Evolutionary conservation across 2,113 vertebrate genomes (phyloP).

Genomic region (Sorex araneus): DNA sequence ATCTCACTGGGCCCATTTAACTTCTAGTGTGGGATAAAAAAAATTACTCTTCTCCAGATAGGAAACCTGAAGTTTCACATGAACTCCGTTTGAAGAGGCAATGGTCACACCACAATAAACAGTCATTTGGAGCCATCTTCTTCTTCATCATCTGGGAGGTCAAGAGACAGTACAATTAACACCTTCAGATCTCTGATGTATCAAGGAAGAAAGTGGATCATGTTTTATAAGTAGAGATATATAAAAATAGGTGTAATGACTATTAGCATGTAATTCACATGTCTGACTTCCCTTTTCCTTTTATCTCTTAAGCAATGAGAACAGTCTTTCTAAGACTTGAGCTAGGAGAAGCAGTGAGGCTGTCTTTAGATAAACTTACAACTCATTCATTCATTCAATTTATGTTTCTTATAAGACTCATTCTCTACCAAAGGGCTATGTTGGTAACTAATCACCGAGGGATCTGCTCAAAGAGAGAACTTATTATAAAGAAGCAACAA

Average conservation of each 20-base stretch:
- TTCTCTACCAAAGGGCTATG: background rate
- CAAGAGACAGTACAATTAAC: background rate
- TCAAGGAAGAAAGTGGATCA: slow-evolving; percentile 29
- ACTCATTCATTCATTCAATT: background rate
- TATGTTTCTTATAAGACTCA: slow-evolving; percentile 38
- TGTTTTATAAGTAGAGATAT: slow-evolving; percentile 24
- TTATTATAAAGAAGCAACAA: slow-evolving; percentile 38
- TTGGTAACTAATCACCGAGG: background rate
- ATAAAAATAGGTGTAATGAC: background rate
- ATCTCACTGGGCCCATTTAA: slow-evolving; percentile 82
- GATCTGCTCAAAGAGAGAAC: background rate
- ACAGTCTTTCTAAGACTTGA: slow-evolving; percentile 5
- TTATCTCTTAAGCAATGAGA: background rate
- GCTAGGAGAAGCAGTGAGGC: background rate
- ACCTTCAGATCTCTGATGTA: slow-evolving; percentile 28
- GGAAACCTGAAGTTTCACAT: slow-evolving; percentile 78
- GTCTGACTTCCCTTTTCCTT: background rate
- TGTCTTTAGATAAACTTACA: slow-evolving; percentile 20
- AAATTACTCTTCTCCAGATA: slow-evolving; percentile 76
- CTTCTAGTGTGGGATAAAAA: slow-evolving; percentile 75
- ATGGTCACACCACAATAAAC: slow-evolving; percentile 61
- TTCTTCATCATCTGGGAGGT: slow-evolving; percentile 32
- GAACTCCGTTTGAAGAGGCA: slow-evolving; percentile 76
- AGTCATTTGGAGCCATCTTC: slow-evolving; percentile 46
- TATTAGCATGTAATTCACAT: slow-evolving; percentile 53